Conservation (phyloP, 2,888 invertebrate species). For the Plebejus anna region DNA sequence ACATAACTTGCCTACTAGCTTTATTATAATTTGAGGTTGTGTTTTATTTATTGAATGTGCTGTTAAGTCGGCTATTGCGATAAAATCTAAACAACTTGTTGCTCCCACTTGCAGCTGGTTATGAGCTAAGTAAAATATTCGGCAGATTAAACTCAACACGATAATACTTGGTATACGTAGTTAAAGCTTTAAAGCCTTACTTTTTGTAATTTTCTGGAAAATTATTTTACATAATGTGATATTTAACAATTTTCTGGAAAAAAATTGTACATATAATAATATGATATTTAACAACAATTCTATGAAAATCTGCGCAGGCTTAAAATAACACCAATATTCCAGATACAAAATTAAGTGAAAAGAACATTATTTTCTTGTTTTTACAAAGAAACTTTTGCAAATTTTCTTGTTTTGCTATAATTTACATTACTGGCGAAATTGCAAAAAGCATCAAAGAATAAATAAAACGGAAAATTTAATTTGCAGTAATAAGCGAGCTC, state of each 20-base stretch:
- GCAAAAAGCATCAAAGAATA: conserved; percentile 20
- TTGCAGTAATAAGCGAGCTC: conserved; percentile 24
- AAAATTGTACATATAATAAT: too few relatives aligned
- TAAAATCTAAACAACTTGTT: conserved; percentile 11
- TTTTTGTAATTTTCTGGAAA: too few relatives aligned
- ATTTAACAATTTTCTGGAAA: too few relatives aligned
- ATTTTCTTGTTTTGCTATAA: not conserved
- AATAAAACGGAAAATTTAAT: conserved; percentile 26
- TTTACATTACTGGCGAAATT: not conserved
- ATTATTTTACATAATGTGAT: too few relatives aligned
- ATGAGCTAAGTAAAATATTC: not conserved
- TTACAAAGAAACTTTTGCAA: not conserved
- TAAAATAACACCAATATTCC: too few relatives aligned
- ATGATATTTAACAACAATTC: too few relatives aligned
- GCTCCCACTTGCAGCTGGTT: not conserved
- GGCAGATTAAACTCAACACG: not conserved
- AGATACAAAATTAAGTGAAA: not conserved
- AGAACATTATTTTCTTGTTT: not conserved
- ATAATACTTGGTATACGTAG: not conserved
- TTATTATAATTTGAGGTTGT: not conserved
- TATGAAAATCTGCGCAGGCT: too few relatives aligned
- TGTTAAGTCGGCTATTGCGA: not conserved
- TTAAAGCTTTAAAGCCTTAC: not conserved
- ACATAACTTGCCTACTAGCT: not conserved
- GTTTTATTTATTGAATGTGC: not conserved